Evolutionary conservation across 2,888 invertebrate species (phyloP).

Genomic region (Herminia tarsipennalis): DNA sequence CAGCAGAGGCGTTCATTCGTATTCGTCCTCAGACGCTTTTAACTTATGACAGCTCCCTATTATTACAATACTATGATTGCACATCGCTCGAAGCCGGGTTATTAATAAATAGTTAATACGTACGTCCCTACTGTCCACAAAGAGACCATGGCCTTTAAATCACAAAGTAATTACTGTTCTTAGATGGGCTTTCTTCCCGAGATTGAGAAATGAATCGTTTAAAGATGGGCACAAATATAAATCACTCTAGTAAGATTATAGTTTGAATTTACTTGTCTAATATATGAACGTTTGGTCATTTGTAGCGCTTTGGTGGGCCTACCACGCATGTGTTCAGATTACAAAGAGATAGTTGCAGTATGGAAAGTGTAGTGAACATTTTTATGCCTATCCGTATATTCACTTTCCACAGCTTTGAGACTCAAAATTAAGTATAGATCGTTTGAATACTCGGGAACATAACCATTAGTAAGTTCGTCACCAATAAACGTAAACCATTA

Average conservation of each 20-base stretch:
- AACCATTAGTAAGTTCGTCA: too few relatives aligned
- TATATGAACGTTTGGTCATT: slow-evolving; percentile 10
- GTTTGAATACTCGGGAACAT: too few relatives aligned
- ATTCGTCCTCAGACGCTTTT: slow-evolving; percentile 55
- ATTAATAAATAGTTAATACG: slow-evolving; percentile 70
- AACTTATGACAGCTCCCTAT: slow-evolving; percentile 64
- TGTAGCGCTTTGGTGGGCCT: slow-evolving; percentile 6
- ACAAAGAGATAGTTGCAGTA: not conserved
- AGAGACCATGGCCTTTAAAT: slow-evolving; percentile 68
- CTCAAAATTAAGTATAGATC: too few relatives aligned
- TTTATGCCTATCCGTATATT: too few relatives aligned
- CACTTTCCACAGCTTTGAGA: too few relatives aligned
- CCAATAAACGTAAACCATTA: too few relatives aligned
- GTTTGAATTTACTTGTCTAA: slow-evolving; percentile 16
- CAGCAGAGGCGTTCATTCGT: slow-evolving; percentile 57
- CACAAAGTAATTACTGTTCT: slow-evolving; percentile 72
- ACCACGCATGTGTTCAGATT: not conserved
- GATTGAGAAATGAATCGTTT: slow-evolving; percentile 71
- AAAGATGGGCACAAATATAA: slow-evolving; percentile 53
- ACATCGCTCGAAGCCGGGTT: slow-evolving; percentile 62
- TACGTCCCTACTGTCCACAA: slow-evolving; percentile 64
- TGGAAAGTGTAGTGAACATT: too few relatives aligned
- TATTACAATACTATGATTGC: slow-evolving; percentile 72
- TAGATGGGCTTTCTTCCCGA: slow-evolving; percentile 65
- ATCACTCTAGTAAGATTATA: slow-evolving; percentile 35